Percentiles rank a stretch among this genome's conserved stretches.
phyloP scores from a whole-genome alignment of 2,113 vertebrate species.

The Phrynosoma platyrhinos region DNA sequence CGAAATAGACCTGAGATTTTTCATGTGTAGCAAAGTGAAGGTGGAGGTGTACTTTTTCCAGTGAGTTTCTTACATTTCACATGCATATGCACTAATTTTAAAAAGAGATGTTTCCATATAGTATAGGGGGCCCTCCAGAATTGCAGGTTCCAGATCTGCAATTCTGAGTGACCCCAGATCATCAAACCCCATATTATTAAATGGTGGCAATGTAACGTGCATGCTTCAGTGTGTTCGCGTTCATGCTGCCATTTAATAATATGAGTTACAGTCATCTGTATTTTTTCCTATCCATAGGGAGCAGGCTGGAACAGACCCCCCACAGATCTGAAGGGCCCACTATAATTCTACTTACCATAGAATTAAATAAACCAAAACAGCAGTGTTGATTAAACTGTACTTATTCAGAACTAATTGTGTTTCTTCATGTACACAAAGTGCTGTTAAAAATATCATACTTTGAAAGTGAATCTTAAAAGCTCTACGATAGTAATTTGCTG shows the following conservation, averaged over 20 bases:
- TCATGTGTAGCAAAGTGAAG: not conserved
- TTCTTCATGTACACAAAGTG: not conserved
- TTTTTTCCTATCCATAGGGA: too few relatives aligned
- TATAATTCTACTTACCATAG: not conserved
- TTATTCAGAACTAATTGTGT: conserved; percentile 10
- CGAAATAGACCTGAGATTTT: not conserved
- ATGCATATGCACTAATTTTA: not conserved
- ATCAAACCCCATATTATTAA: too few relatives aligned
- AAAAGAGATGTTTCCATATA: not conserved
- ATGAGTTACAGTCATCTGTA: too few relatives aligned
- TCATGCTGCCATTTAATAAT: too few relatives aligned
- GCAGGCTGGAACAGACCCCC: too few relatives aligned
- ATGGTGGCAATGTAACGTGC: too few relatives aligned
- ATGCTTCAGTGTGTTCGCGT: too few relatives aligned
- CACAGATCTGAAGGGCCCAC: too few relatives aligned
- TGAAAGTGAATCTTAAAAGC: conserved; percentile 18
- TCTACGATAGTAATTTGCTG: conserved; percentile 6
- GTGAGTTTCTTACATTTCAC: not conserved
- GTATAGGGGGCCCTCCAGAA: not conserved
- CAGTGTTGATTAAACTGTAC: not conserved
- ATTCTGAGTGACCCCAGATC: too few relatives aligned
- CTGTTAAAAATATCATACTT: not conserved
- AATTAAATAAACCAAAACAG: conserved; percentile 14
- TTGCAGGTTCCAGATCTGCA: too few relatives aligned
- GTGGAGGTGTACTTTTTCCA: not conserved